Base-by-base conservation (phyloP, 2,113 vertebrate genomes). In the Tringa solitaria region DNA sequence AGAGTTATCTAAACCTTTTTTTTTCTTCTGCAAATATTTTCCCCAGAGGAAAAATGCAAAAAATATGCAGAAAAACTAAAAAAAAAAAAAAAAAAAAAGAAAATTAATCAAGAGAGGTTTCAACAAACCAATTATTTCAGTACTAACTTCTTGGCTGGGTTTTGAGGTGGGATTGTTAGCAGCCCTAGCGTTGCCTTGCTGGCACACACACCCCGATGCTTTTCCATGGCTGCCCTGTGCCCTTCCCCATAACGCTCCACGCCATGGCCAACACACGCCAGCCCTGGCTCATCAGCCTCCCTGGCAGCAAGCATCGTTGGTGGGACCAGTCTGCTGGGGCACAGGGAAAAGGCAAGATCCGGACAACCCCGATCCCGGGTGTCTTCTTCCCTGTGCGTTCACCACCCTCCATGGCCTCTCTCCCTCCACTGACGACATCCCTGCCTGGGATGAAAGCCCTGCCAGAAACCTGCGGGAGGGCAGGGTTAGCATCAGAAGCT, bases 211-310 rank as follows among this genome's bases (percentile, higher is more conserved):
- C 22, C 28, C 20, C 27, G 33, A 41, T 1, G 2, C 22, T 72
- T 53, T 54, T 26, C 85, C 10, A 2, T 5, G 24, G 30, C 37
- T 20, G 21, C 21, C 22, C 37, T 1, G 1, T 3, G 3, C 27
- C 37, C 14, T 35, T 41, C 18, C 9, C 41, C 1, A 0, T 30
- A 37, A 35, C 0, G 2, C 33, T 14, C 32, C 1, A 2, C 2
- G 3, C 30, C 9, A 7, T 2, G 10, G 41, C 26, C 4, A 8
- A 4, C 8, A 9, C 1, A 0, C 0, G 0, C n/a, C 37, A 35
- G 39, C 23, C 10, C 24, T 22, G 6, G 2, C n/a, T 48, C 8
- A 5, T 56, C 17, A 32, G 35, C 43, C 32, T 57, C 3, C 1
- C 24, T 2, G 0, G 50, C 8, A 2, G 33, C 10, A 2, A 74